Evolutionary conservation across 1,140 invertebrate genomes (phyloP).

Genomic region (Zaprionus tsacasi): DNA sequence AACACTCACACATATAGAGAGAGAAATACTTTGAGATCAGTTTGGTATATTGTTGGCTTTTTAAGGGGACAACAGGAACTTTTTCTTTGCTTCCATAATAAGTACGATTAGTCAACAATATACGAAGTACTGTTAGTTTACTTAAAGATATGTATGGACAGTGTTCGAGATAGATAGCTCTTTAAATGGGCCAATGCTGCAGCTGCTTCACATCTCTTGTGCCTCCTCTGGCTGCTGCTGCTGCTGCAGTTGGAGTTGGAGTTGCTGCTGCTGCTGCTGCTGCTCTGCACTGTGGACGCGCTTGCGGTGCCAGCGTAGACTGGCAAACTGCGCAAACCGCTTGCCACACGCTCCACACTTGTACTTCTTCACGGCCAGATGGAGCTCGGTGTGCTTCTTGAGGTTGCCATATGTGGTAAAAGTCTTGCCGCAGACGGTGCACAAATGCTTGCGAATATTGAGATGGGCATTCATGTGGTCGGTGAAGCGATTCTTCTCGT

Average conservation of each 20-base stretch:
- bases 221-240: constrained; percentile 7
- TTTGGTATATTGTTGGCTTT: neutral
- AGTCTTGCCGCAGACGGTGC: constrained; percentile 75
- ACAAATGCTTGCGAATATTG: constrained; percentile 78
- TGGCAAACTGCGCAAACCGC: constrained; percentile 76
- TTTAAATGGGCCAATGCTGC: neutral
- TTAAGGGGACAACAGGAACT: neutral
- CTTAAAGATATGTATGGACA: neutral
- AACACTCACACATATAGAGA: neutral
- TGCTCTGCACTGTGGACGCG: constrained; percentile 45
- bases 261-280: neutral
- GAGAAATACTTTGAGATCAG: constrained; percentile 3
- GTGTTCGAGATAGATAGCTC: neutral
- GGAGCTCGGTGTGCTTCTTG: constrained; percentile 77
- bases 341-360: constrained; percentile 70
- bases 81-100: neutral
- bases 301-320: constrained; percentile 74
- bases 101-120: neutral
- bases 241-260: no score
- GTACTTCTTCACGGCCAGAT: constrained; percentile 76
- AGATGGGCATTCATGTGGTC: constrained; percentile 80
- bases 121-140: neutral
- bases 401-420: constrained; percentile 79
- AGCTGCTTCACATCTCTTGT: constrained; percentile 29
- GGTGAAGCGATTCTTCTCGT: constrained; percentile 79